These are phyloP conservation scores for Meriones unguiculatus DNA, from an alignment of 2,113 vertebrate genomes.

Conservation along the genomic window DNA sequence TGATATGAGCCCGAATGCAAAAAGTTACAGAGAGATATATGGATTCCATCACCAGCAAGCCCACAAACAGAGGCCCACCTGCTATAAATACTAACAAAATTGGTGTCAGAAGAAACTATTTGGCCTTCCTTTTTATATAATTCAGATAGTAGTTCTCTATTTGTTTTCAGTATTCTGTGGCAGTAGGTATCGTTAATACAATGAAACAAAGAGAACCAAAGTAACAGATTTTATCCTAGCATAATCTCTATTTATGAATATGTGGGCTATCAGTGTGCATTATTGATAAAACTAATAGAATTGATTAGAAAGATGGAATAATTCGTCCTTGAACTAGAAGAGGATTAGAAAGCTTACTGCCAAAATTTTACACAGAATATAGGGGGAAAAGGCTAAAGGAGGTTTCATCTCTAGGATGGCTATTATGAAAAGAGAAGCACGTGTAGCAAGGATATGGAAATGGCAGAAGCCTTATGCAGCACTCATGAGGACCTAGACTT, in stretches of 20 bases:
- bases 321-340: constrained; percentile 54
- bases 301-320: constrained; percentile 17
- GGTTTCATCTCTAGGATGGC: neutral
- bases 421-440: neutral
- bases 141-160: constrained; percentile 30
- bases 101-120: constrained; percentile 47
- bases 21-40: constrained; percentile 69
- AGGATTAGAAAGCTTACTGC: constrained; percentile 28
- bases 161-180: constrained; percentile 28
- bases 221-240: neutral
- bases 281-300: constrained; percentile 27
- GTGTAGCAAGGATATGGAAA: neutral
- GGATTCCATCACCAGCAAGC: constrained; percentile 32
- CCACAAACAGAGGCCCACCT: constrained; percentile 48
- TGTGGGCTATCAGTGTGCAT: neutral
- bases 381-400: constrained; percentile 29
- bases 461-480: neutral
- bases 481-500: neutral
- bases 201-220: constrained; percentile 16
- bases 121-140: constrained; percentile 28
- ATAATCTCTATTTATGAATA: constrained; percentile 20
- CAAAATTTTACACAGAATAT: constrained; percentile 47
- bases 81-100: constrained; percentile 52
- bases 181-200: constrained; percentile 2
- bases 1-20: constrained; percentile 48